A percentile compares a stretch with the other conserved stretches of the same genome.
phyloP scores from a whole-genome alignment of 2,888 invertebrate genomes.

The Meloe dianella region DNA sequence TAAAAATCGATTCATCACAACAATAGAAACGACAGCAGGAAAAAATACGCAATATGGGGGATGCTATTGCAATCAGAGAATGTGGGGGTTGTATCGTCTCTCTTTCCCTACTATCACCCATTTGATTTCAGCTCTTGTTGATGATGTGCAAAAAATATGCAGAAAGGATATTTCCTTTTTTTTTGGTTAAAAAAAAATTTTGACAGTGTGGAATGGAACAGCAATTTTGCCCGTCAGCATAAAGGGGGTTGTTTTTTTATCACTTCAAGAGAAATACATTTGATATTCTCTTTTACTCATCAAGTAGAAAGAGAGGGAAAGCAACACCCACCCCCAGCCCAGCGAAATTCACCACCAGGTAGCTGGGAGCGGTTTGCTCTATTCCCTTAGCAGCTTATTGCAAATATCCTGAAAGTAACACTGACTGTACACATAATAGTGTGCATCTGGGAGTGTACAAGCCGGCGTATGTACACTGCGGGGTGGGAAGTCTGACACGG shows the following conservation, averaged over 20 bases:
- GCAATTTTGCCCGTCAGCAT: too few species aligned
- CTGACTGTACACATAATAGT: constrained; percentile 25
- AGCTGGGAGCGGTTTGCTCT: neutral
- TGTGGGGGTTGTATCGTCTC: neutral
- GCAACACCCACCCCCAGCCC: neutral
- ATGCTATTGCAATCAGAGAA: neutral
- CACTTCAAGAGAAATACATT: neutral
- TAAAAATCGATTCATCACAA: neutral
- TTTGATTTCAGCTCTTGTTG: neutral
- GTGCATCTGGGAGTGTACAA: constrained; percentile 53
- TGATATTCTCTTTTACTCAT: constrained; percentile 1
- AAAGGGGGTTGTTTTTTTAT: neutral
- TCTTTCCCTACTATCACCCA: neutral
- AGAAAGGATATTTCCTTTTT: constrained; percentile 45
- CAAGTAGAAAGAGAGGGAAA: neutral
- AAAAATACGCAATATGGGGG: neutral
- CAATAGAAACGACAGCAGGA: neutral
- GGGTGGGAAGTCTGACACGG: constrained; percentile 61
- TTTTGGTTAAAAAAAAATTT: constrained; percentile 19
- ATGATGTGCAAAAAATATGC: neutral
- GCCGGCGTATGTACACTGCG: constrained; percentile 60
- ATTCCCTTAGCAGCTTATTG: constrained; percentile 3
- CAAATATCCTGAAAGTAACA: neutral
- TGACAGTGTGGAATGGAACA: too few species aligned
- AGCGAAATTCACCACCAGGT: neutral